Evolutionary conservation across 2,888 invertebrate species (phyloP).

Genomic region (Timema podura): DNA sequence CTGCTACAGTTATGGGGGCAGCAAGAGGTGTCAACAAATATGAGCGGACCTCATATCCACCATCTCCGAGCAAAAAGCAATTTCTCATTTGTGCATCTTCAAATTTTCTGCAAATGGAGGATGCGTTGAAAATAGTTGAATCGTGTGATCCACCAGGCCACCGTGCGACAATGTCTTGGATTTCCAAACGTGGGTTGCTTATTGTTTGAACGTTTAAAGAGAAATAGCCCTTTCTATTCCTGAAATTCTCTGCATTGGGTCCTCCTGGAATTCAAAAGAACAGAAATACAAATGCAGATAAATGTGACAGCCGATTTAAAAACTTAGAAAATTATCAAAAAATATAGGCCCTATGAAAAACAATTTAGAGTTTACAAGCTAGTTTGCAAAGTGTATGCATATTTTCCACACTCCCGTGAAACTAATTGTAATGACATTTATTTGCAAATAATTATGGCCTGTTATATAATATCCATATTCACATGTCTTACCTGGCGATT

Average conservation of each 20-base stretch:
- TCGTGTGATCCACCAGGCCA: slow-evolving; percentile 39
- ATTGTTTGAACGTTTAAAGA: slow-evolving; percentile 29
- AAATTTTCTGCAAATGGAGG: slow-evolving; percentile 30
- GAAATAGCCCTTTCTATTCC: slow-evolving; percentile 26
- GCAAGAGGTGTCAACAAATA: slow-evolving; percentile 35
- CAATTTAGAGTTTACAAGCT: no score
- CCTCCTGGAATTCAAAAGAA: slow-evolving; percentile 11
- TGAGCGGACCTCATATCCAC: slow-evolving; percentile 30
- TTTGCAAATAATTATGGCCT: background rate
- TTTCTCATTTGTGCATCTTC: slow-evolving; percentile 30
- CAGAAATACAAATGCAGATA: background rate
- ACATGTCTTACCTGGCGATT: slow-evolving; percentile 10
- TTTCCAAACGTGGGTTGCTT: slow-evolving; percentile 27
- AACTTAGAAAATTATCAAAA: no score
- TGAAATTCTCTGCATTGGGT: slow-evolving; percentile 20
- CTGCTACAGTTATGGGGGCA: slow-evolving; percentile 25
- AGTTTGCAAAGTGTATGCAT: no score
- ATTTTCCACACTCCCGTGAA: background rate
- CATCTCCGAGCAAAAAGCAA: slow-evolving; percentile 35
- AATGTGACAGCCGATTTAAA: background rate
- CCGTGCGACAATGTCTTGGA: slow-evolving; percentile 36
- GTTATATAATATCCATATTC: background rate
- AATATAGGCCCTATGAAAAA: no score
- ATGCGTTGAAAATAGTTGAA: slow-evolving; percentile 35
- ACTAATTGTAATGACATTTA: background rate